Conservation (phyloP, 2,113 vertebrate genomes). For the Mus musculus region DNA sequence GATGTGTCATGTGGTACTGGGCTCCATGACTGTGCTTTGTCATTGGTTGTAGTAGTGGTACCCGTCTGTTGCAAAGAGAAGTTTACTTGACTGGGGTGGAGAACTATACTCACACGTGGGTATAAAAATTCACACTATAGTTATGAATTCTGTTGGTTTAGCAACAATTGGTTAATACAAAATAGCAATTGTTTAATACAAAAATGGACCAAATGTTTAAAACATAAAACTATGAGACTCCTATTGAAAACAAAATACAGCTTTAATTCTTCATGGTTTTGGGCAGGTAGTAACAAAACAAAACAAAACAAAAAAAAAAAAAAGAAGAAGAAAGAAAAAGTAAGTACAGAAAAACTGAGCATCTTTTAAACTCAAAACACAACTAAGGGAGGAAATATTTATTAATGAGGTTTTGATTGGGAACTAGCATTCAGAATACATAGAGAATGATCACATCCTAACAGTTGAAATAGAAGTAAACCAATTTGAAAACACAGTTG, state of each 20-base stretch:
- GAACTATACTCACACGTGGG: not conserved
- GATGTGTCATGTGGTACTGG: too few species aligned
- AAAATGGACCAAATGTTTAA: slow-evolving; percentile 12
- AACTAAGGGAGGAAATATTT: not conserved
- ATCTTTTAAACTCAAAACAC: not conserved
- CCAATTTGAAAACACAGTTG: slow-evolving; percentile 10
- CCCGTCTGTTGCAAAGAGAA: not conserved
- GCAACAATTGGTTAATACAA: too few species aligned
- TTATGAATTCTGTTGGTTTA: not conserved
- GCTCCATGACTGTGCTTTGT: not conserved
- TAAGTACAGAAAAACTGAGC: not conserved
- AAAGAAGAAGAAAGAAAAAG: not conserved
- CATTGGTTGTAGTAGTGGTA: not conserved
- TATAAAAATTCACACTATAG: not conserved
- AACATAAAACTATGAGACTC: not conserved
- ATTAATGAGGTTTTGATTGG: not conserved
- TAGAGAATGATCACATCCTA: not conserved
- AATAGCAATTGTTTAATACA: too few species aligned
- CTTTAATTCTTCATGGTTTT: not conserved
- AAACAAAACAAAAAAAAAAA: not conserved
- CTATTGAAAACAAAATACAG: slow-evolving; percentile 23
- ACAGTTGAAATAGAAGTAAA: not conserved
- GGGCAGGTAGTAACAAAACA: not conserved
- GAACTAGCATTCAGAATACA: not conserved
- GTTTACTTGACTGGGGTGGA: not conserved